Evolutionary conservation across 1,140 invertebrate genomes (phyloP).

Genomic region (Drosophila micromelanica): DNA sequence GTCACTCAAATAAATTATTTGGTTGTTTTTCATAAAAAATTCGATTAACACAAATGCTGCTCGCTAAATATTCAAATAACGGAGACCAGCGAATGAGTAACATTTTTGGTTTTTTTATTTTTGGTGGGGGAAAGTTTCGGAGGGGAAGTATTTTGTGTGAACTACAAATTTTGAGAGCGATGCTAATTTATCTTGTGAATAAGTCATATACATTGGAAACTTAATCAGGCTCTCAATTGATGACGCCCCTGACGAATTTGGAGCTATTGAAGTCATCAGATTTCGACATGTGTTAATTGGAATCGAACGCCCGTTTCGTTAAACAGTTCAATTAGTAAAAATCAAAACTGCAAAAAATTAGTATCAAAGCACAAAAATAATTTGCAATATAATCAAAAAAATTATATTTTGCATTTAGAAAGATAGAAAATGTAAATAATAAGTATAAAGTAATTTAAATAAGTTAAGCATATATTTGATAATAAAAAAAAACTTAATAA

Average conservation of each 20-base stretch:
- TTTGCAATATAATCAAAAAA: neutral
- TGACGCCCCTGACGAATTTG: constrained; percentile 50
- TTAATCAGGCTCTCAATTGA: constrained; percentile 58
- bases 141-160: constrained; percentile 32
- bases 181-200: constrained; percentile 77
- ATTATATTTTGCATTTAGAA: neutral
- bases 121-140: constrained; percentile 8
- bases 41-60: constrained; percentile 53
- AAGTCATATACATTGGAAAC: constrained; percentile 68
- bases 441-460: too few species aligned
- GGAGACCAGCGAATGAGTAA: constrained; percentile 32
- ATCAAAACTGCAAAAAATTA: neutral
- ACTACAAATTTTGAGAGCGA: constrained; percentile 50
- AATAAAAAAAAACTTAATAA: too few species aligned
- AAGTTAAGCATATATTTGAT: too few species aligned
- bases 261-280: constrained; percentile 25
- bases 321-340: constrained; percentile 4
- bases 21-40: constrained; percentile 49
- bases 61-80: constrained; percentile 33
- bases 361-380: neutral
- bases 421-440: too few species aligned
- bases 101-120: constrained; percentile 30
- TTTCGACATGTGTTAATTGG: constrained; percentile 60
- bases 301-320: constrained; percentile 26
- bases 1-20: constrained; percentile 12